Evolutionary conservation across 2,888 invertebrate genomes (phyloP).

Genomic region (Drosophila subsilvestris): DNA sequence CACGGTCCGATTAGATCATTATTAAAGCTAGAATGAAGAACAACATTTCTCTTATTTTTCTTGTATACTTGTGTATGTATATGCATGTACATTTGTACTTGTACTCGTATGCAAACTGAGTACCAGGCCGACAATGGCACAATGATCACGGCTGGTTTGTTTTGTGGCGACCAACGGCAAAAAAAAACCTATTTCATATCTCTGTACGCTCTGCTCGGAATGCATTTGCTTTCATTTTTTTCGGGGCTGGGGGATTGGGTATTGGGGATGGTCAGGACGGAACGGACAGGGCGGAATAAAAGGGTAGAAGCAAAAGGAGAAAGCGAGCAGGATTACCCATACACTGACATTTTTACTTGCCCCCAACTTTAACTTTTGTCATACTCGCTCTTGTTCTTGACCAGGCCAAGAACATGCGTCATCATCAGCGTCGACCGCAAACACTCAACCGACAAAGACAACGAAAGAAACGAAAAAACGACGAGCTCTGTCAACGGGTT

Average conservation of each 20-base stretch:
- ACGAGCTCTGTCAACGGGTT: slow-evolving; percentile 22
- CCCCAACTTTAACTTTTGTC: slow-evolving; percentile 16
- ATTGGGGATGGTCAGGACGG: background rate
- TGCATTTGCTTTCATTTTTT: slow-evolving; percentile 77
- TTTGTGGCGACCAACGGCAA: slow-evolving; percentile 47
- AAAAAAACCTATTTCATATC: slow-evolving; percentile 77
- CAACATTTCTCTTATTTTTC: too few species aligned
- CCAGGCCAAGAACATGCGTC: slow-evolving; percentile 23
- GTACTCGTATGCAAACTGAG: too few species aligned
- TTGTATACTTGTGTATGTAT: too few species aligned
- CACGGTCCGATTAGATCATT: too few species aligned
- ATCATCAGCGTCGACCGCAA: slow-evolving; percentile 13
- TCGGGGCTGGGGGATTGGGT: background rate
- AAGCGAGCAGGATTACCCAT: slow-evolving; percentile 24
- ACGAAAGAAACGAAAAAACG: background rate
- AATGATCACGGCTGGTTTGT: background rate
- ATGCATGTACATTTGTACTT: too few species aligned
- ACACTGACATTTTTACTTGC: slow-evolving; percentile 30
- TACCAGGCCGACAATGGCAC: too few species aligned
- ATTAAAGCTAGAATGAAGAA: too few species aligned
- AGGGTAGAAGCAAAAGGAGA: background rate
- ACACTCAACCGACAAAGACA: background rate
- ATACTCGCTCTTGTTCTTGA: background rate
- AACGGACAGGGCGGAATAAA: background rate
- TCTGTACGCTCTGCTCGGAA: slow-evolving; percentile 54